These are phyloP conservation scores for Ceratosolen fusciceps DNA, from an alignment of 1,140 invertebrate genomes.

Conservation along the genomic window DNA sequence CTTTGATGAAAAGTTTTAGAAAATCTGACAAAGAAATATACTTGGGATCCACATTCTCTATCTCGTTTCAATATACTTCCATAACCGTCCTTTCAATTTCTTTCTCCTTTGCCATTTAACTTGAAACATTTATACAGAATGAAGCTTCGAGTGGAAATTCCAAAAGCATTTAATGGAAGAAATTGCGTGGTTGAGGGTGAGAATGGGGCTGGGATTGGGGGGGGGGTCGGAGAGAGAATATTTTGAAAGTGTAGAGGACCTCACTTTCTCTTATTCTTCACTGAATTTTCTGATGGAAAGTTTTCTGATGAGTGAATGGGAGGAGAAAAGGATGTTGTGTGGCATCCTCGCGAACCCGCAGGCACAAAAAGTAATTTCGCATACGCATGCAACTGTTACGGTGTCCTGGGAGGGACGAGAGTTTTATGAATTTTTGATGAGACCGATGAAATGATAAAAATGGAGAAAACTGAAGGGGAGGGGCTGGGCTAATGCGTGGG, in stretches of 20 bases:
- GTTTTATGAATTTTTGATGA: slow-evolving; percentile 44
- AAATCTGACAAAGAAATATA: neutral
- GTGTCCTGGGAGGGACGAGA: neutral
- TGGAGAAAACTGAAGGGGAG: neutral
- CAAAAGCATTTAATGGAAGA: neutral
- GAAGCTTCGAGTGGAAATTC: neutral
- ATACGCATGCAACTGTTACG: neutral
- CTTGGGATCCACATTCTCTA: neutral
- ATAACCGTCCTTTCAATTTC: neutral
- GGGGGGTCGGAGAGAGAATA: neutral
- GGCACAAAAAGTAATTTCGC: slow-evolving; percentile 39
- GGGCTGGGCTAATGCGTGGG: too few species aligned
- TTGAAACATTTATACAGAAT: slow-evolving; percentile 36
- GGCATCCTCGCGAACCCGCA: neutral
- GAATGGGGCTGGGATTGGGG: too few species aligned
- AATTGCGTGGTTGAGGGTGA: too few species aligned
- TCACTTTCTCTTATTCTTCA: slow-evolving; percentile 27
- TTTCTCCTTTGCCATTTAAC: neutral
- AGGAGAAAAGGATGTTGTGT: neutral
- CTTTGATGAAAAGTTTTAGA: neutral
- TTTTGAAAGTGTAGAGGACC: neutral
- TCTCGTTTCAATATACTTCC: neutral
- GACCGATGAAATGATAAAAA: neutral
- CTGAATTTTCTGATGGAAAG: neutral
- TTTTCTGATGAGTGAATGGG: slow-evolving; percentile 21